A percentile compares a stretch with the other conserved stretches of the same genome.
Conservation (phyloP, 2,113 vertebrate genomes). For the Pteruthius melanotis region DNA sequence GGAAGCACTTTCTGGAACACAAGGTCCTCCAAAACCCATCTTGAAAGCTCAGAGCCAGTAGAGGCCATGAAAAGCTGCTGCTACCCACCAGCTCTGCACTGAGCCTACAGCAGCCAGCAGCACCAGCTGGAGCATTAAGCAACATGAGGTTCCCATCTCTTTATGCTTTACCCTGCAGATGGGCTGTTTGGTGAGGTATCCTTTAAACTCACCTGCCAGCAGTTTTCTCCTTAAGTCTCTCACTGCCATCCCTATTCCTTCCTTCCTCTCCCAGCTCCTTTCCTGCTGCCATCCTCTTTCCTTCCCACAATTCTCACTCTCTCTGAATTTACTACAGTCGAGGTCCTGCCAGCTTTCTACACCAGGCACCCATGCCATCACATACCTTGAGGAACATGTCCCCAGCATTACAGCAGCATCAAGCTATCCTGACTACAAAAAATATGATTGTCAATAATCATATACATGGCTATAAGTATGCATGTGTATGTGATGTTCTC, state of each 20-base stretch:
- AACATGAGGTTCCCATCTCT: neutral
- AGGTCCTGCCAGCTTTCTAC: neutral
- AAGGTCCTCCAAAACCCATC: accelerated
- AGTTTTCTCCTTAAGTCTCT: neutral
- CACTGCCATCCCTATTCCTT: neutral
- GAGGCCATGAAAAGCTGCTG: neutral
- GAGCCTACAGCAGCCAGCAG: neutral
- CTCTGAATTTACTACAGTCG: neutral
- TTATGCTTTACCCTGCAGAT: neutral
- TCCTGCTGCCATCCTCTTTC: neutral
- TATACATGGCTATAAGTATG: neutral
- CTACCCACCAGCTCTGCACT: neutral
- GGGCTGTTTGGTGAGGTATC: neutral
- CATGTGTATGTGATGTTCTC: neutral
- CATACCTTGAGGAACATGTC: neutral
- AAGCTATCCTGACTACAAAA: neutral
- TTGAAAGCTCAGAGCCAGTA: neutral
- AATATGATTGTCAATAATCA: neutral
- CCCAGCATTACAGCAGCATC: neutral
- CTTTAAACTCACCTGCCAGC: neutral
- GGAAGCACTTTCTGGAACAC: neutral
- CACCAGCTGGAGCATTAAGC: neutral
- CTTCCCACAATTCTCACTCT: neutral
- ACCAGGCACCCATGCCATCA: accelerated
- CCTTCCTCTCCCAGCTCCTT: neutral